Evolutionary conservation across 2,888 invertebrate genomes (phyloP), one percentile per base, ranked within the genome.

Genomic region (Rhogogaster chlorosoma): DNA sequence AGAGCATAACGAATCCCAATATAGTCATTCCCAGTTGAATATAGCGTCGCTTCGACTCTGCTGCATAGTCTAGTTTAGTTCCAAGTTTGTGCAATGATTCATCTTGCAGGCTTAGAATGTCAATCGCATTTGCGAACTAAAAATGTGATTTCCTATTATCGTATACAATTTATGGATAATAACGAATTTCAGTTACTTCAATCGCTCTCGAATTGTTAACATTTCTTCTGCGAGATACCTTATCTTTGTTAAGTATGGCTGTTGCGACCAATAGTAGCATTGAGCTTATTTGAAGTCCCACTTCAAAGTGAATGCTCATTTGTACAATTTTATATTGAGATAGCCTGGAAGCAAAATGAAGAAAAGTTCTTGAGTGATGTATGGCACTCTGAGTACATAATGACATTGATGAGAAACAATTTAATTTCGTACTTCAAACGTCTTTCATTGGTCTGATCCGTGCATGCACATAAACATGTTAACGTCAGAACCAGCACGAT

Each of bases 51-150:
- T 61, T 80, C 15, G n/a, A 22, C 0, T 83, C 67, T 42, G 29
- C 49, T 45, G 32, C 7, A 10, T 83, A 83, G 67, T 83, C 29
- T 15, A 67, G 9, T n/a, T 38, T 22, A 29, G 42, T 67, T 22
- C 83, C 83, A 32, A 83, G 29, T 6, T 67, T 45, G 0, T 10
- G 29, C 67, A 70, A 26, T 15, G 26, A 12, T 67, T 29, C 18
- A 45, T 83, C 70, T 45, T 67, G 83, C 70, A 10, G 12, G 42
- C n/a, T 67, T 26, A 83, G 2, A 42, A 5, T 67, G 9, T 42
- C 42, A 18, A 83, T 70, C 29, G 53, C 29, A 45, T 45, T 67
- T 29, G 70, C 64, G n/a, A 83, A 45, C 83, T 83, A 12, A 42
- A 77, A 67, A 67, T 18, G 7, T 29, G 32, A 26, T 32, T 29